phyloP scores from a whole-genome alignment of 1,140 invertebrate genomes.

The Diabrotica virgifera region DNA sequence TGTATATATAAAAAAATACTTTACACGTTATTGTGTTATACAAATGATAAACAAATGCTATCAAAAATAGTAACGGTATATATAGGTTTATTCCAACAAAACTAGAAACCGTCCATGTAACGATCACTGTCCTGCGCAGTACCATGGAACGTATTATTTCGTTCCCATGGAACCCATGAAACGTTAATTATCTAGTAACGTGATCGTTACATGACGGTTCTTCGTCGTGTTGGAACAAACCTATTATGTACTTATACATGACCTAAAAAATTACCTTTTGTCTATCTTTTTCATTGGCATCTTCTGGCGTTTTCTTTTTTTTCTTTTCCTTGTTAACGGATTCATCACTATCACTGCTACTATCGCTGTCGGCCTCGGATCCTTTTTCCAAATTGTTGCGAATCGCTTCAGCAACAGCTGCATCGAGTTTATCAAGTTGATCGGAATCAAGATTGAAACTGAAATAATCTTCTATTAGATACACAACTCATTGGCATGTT shows the following conservation, averaged over 20 bases:
- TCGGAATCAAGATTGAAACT: neutral
- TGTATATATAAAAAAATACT: neutral
- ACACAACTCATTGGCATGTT: too few relatives aligned
- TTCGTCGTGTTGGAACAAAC: too few relatives aligned
- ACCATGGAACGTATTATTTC: too few relatives aligned
- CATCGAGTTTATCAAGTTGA: slow-evolving; percentile 2
- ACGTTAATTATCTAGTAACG: too few relatives aligned
- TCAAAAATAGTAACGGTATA: neutral
- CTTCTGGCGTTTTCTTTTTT: neutral
- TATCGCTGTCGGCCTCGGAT: neutral
- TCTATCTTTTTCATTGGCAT: neutral
- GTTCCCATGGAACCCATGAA: too few relatives aligned
- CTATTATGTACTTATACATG: neutral
- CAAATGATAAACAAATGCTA: neutral
- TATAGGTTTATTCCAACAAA: too few relatives aligned
- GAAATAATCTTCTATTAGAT: too few relatives aligned
- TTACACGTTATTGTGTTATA: neutral
- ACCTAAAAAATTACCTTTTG: neutral
- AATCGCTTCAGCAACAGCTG: slow-evolving; percentile 4
- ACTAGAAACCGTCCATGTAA: too few relatives aligned
- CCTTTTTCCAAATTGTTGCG: slow-evolving; percentile 6
- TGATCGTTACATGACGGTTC: too few relatives aligned
- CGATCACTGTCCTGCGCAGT: too few relatives aligned
- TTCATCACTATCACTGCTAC: neutral
- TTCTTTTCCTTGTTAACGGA: slow-evolving; percentile 4